Evolutionary conservation across 2,888 invertebrate species (phyloP).

Genomic region (Branchellion lobata): DNA sequence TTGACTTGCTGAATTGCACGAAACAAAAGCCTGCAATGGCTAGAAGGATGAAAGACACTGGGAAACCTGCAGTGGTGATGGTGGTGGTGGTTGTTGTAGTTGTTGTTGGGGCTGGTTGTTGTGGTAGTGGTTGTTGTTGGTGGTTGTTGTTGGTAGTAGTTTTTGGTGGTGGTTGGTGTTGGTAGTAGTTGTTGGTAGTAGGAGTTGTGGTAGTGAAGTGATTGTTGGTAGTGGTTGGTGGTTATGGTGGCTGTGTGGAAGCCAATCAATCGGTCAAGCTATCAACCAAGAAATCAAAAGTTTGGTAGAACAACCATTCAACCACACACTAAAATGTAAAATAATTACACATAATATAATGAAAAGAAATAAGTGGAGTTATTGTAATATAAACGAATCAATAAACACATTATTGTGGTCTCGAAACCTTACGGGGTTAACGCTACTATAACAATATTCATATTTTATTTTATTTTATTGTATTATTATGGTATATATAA

Average conservation of each 20-base stretch:
- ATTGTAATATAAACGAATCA: too few relatives aligned
- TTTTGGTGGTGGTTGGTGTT: background rate
- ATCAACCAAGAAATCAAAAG: background rate
- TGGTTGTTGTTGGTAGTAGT: background rate
- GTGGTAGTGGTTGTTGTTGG: too few relatives aligned
- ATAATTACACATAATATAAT: background rate
- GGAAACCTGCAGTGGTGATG: background rate
- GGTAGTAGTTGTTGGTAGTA: background rate
- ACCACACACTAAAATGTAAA: background rate
- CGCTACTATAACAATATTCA: too few relatives aligned
- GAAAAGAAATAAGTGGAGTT: background rate
- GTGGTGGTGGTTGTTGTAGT: background rate
- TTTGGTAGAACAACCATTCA: background rate
- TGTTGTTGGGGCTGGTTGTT: too few relatives aligned
- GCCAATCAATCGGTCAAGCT: too few relatives aligned
- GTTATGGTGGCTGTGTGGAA: background rate
- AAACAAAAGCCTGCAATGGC: background rate
- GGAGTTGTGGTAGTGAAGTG: background rate
- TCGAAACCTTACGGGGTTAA: too few relatives aligned
- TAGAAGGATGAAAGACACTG: background rate
- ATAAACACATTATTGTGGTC: too few relatives aligned
- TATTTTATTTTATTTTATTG: too few relatives aligned
- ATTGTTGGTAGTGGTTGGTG: too few relatives aligned
- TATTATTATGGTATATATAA: too few relatives aligned
- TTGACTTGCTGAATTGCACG: slow-evolving; percentile 3